A percentile compares a stretch with the other conserved stretches of the same genome.
Conservation (phyloP, 1,140 invertebrate species). For the Drosophila nikananu region DNA sequence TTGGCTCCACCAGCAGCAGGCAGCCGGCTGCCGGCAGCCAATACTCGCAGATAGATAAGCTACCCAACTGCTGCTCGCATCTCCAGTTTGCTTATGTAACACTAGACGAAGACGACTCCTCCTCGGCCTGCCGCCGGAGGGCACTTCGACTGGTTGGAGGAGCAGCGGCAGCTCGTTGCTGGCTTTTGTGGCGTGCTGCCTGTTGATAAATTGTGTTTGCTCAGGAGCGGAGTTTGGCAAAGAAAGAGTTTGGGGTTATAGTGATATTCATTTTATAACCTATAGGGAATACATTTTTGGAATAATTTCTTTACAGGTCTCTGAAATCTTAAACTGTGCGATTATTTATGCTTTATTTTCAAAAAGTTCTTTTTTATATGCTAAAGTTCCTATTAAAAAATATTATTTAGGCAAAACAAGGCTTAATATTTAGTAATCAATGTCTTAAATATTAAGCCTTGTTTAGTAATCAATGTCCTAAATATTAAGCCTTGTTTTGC, state of each 20-base stretch:
- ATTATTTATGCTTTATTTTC: neutral
- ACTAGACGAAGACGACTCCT: conserved; percentile 60
- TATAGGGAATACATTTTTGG: no score
- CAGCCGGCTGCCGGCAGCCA: conserved; percentile 33
- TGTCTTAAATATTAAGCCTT: no score
- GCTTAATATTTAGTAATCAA: no score
- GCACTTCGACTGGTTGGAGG: conserved; percentile 42
- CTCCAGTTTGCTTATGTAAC: conserved; percentile 77
- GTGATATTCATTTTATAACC: no score
- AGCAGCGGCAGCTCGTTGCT: conserved; percentile 17
- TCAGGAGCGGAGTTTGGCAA: conserved; percentile 47
- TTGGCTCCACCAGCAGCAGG: conserved; percentile 38
- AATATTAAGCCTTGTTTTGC: no score
- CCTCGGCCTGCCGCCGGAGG: conserved; percentile 47
- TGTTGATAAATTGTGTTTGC: conserved; percentile 69
- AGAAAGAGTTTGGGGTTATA: neutral
- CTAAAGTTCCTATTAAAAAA: no score
- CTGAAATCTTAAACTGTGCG: no score
- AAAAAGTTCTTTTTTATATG: no score
- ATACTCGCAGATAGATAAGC: conserved; percentile 47
- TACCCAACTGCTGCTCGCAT: conserved; percentile 43
- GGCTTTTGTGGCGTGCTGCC: conserved; percentile 54
- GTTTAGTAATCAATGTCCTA: no score
- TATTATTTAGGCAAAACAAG: no score
- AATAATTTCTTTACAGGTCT: neutral